Base-by-base conservation (phyloP, 1,140 invertebrate genomes). In the Drosophila paulistorum region DNA sequence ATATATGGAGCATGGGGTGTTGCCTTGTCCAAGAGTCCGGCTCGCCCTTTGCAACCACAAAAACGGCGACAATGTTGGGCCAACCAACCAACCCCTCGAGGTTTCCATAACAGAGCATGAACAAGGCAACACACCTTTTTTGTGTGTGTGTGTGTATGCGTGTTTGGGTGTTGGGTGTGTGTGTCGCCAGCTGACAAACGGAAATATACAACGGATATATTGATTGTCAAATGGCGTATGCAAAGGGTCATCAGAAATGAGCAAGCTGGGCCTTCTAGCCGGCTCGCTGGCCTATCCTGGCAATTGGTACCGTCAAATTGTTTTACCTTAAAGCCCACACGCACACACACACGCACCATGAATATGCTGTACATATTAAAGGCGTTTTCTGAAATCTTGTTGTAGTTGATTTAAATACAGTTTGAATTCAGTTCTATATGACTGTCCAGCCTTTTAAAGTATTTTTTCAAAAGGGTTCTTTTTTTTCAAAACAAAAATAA, bases 141-240 rank as follows among this genome's bases (percentile, higher is more conserved):
- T 77, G 59, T 72, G 58, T 65, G 30, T 39, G 26, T 48, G 37
- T 64, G 39, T 23, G 37, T 51, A n/a, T 11, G 33, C 13, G 45
- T 20, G 51, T 23, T 7, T 30, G 0, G 6, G 30, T 30, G 6
- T 30, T 23, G 58, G 10, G 20, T 68, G 37, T 30, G 54, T 37
- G 42, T 62, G 45, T 14, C 64, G 58, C 57, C 61, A 74, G 68
- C 63, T 68, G 63, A 63, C 74, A 79, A 86, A 77, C 82, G 83
- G 80, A 87, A 81, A 87, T 86, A 81, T 87, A 81, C 84, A 87
- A 80, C 83, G 83, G 79, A 89, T 83, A 83, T 84, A 87, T 87
- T 87, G 84, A 87, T 87, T 87, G 84, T 89, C 84, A 72, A 77
- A 66, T 57, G 64, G 42, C 71, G 57, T 65, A 73, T 51, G 20